Conservation (phyloP, 2,888 invertebrate genomes). For the Stenchaetothrips biformis region DNA sequence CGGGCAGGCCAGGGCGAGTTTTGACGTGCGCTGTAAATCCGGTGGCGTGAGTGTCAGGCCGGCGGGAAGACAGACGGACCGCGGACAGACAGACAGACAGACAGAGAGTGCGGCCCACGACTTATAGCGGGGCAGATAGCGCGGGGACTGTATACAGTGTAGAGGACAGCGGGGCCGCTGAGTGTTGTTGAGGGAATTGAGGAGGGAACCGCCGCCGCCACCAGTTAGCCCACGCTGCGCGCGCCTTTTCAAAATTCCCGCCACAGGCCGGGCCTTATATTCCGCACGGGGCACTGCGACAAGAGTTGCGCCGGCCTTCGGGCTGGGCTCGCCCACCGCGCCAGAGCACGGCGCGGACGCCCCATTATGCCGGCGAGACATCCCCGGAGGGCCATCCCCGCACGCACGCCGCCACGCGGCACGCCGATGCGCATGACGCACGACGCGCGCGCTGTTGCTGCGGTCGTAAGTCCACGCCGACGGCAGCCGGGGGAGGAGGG, state of each 20-base stretch:
- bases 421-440: background rate
- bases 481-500: background rate
- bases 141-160: background rate
- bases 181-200: slow-evolving; percentile 1
- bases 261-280: too few species aligned
- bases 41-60: background rate
- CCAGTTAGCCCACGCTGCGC: too few species aligned
- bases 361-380: background rate
- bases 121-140: background rate
- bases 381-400: background rate
- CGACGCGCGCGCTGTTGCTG: background rate
- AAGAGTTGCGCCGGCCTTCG: too few species aligned
- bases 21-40: background rate
- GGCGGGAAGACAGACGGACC: too few species aligned
- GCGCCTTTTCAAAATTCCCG: too few species aligned
- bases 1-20: background rate
- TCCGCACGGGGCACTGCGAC: too few species aligned
- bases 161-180: background rate
- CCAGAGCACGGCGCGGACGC: background rate
- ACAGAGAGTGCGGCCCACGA: background rate
- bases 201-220: background rate
- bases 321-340: background rate
- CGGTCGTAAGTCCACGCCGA: background rate
- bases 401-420: background rate
- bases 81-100: background rate